Conservation (phyloP, 2,797 vertebrate species). For the Sebastes reedi region DNA sequence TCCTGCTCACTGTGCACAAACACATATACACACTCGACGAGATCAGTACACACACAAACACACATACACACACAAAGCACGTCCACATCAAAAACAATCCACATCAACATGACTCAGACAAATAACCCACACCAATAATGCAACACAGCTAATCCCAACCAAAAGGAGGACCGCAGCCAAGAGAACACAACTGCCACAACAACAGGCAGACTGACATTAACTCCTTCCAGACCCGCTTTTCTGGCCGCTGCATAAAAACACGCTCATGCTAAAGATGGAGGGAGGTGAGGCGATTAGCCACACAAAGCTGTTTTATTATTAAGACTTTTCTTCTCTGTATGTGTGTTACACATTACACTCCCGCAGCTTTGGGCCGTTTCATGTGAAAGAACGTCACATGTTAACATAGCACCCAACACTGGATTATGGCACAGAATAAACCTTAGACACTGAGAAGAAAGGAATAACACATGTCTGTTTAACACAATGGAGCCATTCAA, state of each 20-base stretch:
- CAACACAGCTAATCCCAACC: constrained; percentile 61
- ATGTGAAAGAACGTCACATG: constrained; percentile 60
- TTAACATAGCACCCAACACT: constrained; percentile 36
- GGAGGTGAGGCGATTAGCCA: constrained; percentile 14
- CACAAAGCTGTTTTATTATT: constrained; percentile 12
- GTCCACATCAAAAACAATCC: constrained; percentile 58
- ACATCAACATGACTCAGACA: constrained; percentile 69
- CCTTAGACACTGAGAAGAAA: constrained; percentile 48
- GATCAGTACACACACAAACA: not conserved
- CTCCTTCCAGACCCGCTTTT: constrained; percentile 23
- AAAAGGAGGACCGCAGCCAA: constrained; percentile 38
- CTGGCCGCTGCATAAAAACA: constrained; percentile 19
- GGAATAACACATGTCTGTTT: constrained; percentile 62
- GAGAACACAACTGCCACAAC: constrained; percentile 49
- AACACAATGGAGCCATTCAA: constrained; percentile 66
- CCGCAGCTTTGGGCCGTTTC: constrained; percentile 13
- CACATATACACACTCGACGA: not conserved
- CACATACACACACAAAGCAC: constrained; percentile 5
- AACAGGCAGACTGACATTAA: constrained; percentile 47
- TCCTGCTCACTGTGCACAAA: not conserved
- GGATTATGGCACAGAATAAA: constrained; percentile 67
- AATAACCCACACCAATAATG: constrained; percentile 60
- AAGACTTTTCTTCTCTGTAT: not conserved
- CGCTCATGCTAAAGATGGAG: constrained; percentile 16
- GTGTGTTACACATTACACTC: not conserved